A percentile compares a stretch with the other conserved stretches of the same genome.
Conservation (phyloP, 2,888 invertebrate genomes). For the Sphaeridia pumilis region DNA sequence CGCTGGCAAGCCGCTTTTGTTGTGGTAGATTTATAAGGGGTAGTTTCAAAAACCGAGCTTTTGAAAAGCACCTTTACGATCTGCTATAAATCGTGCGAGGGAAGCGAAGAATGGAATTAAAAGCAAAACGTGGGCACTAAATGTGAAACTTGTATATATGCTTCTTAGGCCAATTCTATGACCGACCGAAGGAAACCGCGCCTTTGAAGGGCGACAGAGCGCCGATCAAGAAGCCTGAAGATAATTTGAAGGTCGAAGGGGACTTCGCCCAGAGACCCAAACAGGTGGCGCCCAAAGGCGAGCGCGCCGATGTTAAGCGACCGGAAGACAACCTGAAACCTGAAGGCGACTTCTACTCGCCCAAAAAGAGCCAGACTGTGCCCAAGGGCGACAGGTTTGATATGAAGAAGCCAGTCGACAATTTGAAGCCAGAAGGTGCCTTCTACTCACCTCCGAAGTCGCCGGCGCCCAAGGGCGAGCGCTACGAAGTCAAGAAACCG, state of each 20-base stretch:
- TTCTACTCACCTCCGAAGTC: constrained; percentile 46
- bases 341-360: constrained; percentile 44
- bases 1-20: no score
- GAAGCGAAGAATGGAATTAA: no score
- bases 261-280: constrained; percentile 8
- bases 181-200: constrained; percentile 42
- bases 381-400: constrained; percentile 41
- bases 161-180: constrained; percentile 44
- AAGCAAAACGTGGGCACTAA: background rate
- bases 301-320: constrained; percentile 38
- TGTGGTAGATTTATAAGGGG: no score
- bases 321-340: constrained; percentile 43
- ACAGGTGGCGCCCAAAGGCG: constrained; percentile 14
- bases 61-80: no score
- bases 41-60: no score
- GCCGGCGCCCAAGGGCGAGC: constrained; percentile 36
- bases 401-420: constrained; percentile 46
- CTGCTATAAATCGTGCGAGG: background rate
- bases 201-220: constrained; percentile 42
- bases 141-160: background rate
- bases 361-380: constrained; percentile 43
- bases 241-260: constrained; percentile 51
- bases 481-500: constrained; percentile 39
- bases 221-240: constrained; percentile 44
- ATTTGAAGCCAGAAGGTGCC: constrained; percentile 47